Evolutionary conservation across 2,113 vertebrate genomes (phyloP).

Genomic region (Corythornis vintsioides): DNA sequence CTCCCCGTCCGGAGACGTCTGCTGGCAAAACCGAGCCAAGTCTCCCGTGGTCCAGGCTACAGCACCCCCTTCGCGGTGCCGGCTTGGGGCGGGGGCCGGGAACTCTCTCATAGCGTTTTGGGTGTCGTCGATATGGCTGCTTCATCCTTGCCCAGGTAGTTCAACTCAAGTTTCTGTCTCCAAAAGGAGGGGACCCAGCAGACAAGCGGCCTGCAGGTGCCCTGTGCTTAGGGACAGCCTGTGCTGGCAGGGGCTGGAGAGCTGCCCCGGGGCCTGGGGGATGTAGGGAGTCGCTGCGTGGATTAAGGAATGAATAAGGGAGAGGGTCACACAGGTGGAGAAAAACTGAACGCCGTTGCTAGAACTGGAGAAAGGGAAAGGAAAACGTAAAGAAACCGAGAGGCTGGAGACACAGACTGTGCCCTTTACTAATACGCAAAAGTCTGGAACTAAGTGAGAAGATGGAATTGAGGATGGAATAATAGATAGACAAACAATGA

Average conservation of each 20-base stretch:
- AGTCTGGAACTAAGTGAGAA: not conserved
- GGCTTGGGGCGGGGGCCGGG: not conserved
- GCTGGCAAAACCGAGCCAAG: not conserved
- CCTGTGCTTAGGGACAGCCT: too few relatives aligned
- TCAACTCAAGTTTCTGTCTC: not conserved
- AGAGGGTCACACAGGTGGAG: not conserved
- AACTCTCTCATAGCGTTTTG: not conserved
- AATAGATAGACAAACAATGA: not conserved
- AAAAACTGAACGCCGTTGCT: accelerated
- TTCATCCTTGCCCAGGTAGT: not conserved
- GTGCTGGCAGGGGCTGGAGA: too few relatives aligned
- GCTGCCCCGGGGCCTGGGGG: not conserved
- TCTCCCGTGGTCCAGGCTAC: not conserved
- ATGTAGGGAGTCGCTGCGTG: not conserved
- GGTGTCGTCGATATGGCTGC: not conserved
- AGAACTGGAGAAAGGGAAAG: not conserved
- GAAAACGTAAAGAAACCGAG: not conserved
- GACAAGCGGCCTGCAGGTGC: not conserved
- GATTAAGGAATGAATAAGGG: not conserved
- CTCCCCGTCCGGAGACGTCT: not conserved
- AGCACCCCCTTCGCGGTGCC: accelerated
- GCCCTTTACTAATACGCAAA: not conserved
- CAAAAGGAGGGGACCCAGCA: not conserved
- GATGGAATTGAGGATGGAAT: not conserved
- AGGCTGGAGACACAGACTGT: accelerated